phyloP scores from a whole-genome alignment of 2,797 vertebrate species.

The Luscinia luscinia region DNA sequence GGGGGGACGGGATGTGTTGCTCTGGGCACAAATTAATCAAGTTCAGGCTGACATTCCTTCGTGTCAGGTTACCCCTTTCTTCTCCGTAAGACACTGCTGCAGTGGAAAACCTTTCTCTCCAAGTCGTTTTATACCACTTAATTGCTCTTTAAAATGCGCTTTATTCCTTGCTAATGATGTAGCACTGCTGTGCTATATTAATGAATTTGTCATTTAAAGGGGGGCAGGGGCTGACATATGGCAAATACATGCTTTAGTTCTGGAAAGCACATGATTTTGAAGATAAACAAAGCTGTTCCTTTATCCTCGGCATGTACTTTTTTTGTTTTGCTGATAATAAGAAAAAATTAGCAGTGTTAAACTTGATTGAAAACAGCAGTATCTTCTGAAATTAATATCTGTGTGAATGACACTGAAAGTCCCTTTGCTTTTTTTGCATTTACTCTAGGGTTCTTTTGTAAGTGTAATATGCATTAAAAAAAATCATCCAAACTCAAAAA shows the following conservation, averaged over 20 bases:
- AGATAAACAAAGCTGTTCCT: slow-evolving; percentile 50
- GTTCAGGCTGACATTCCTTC: slow-evolving; percentile 35
- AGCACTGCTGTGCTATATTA: slow-evolving; percentile 9
- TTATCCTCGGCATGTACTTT: slow-evolving; percentile 27
- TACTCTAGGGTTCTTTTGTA: not conserved
- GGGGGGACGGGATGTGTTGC: not conserved
- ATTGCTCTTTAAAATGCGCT: slow-evolving; percentile 36
- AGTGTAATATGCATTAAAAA: not conserved
- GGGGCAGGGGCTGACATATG: slow-evolving; percentile 3
- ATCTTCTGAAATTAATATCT: not conserved
- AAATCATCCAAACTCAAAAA: not conserved
- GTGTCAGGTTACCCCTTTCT: slow-evolving; percentile 3
- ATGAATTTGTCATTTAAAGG: slow-evolving; percentile 49
- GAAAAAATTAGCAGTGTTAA: slow-evolving; percentile 49
- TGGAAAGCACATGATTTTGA: slow-evolving; percentile 58
- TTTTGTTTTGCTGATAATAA: slow-evolving; percentile 62
- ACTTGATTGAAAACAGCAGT: slow-evolving; percentile 18
- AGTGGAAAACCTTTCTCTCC: slow-evolving; percentile 21
- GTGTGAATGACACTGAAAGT: not conserved
- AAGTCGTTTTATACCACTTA: slow-evolving; percentile 14
- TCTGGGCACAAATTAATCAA: slow-evolving; percentile 36
- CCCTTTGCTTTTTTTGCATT: not conserved
- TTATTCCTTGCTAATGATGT: slow-evolving; percentile 38
- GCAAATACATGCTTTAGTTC: slow-evolving; percentile 38
- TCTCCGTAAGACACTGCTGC: not conserved